These are phyloP conservation scores for Rapana venosa DNA, from an alignment of 2,888 invertebrate genomes.

Conservation along the genomic window DNA sequence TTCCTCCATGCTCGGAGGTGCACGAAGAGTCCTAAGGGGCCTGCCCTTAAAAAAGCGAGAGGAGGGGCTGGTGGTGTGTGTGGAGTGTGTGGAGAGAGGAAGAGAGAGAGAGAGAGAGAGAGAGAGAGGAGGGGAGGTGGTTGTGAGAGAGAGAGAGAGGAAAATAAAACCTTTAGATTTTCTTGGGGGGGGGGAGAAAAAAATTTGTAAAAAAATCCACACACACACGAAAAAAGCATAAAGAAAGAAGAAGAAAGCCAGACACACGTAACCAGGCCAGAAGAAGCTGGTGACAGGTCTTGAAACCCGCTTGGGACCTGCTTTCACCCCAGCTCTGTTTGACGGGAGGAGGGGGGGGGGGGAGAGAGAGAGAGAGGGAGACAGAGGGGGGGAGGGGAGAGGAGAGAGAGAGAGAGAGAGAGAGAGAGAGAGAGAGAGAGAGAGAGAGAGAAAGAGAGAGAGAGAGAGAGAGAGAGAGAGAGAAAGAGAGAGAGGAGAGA, in stretches of 20 bases:
- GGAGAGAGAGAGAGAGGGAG: not conserved
- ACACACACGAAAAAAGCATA: not conserved
- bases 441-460: not conserved
- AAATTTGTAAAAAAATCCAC: not conserved
- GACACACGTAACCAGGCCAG: constrained; percentile 22
- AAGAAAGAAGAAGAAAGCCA: not conserved
- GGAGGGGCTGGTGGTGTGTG: not conserved
- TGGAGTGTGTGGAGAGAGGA: no score
- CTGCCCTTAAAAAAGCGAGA: no score
- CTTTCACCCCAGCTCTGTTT: not conserved
- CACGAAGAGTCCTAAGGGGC: constrained; percentile 21
- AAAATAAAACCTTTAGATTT: constrained; percentile 13
- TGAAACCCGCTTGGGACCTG: constrained; percentile 29
- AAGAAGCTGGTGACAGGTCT: constrained; percentile 15
- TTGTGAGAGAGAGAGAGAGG: not conserved
- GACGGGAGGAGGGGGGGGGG: not conserved
- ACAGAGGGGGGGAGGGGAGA: not conserved
- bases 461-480: not conserved
- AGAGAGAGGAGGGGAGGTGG: not conserved
- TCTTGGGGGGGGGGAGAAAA: not conserved
- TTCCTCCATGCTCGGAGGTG: constrained; percentile 29
- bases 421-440: not conserved
- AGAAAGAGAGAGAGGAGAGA: not conserved
- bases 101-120: not conserved
- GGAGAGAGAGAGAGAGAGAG: not conserved